Conservation (phyloP, 2,888 invertebrate genomes). For the Caradrina clavipalpis region DNA sequence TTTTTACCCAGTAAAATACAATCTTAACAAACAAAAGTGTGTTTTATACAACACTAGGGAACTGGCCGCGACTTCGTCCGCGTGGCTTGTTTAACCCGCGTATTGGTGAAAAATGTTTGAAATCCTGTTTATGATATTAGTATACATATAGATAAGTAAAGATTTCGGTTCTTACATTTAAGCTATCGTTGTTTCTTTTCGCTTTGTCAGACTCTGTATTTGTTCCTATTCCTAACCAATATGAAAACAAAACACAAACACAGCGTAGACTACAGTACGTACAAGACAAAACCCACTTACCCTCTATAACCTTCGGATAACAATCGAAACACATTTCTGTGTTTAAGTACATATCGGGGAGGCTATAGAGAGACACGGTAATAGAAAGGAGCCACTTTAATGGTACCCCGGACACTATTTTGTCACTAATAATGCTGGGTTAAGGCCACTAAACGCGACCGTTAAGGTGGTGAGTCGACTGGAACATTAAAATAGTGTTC, state of each 20-base stretch:
- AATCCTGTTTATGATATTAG: too few relatives aligned
- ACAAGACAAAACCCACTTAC: slow-evolving; percentile 42
- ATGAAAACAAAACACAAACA: slow-evolving; percentile 16
- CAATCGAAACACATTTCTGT: slow-evolving; percentile 61
- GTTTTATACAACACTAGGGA: too few relatives aligned
- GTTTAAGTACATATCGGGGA: slow-evolving; percentile 58
- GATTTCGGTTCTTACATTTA: too few relatives aligned
- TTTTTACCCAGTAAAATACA: too few relatives aligned
- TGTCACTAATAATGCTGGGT: slow-evolving; percentile 71
- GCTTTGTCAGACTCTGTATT: neutral
- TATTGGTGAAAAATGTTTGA: too few relatives aligned
- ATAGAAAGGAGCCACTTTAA: slow-evolving; percentile 69
- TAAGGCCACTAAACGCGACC: slow-evolving; percentile 70
- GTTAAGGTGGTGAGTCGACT: slow-evolving; percentile 57
- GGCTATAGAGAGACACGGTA: slow-evolving; percentile 61
- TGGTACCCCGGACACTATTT: slow-evolving; percentile 70
- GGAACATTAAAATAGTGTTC: slow-evolving; percentile 53
- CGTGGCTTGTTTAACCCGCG: too few relatives aligned
- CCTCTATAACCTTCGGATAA: slow-evolving; percentile 52
- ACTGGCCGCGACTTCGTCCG: too few relatives aligned
- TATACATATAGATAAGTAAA: too few relatives aligned
- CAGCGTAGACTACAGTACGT: slow-evolving; percentile 4
- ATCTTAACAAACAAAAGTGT: too few relatives aligned
- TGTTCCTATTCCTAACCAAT: neutral
- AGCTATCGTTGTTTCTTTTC: too few relatives aligned